Conservation (phyloP, 2,888 invertebrate species). For the Pinctada fucata region DNA sequence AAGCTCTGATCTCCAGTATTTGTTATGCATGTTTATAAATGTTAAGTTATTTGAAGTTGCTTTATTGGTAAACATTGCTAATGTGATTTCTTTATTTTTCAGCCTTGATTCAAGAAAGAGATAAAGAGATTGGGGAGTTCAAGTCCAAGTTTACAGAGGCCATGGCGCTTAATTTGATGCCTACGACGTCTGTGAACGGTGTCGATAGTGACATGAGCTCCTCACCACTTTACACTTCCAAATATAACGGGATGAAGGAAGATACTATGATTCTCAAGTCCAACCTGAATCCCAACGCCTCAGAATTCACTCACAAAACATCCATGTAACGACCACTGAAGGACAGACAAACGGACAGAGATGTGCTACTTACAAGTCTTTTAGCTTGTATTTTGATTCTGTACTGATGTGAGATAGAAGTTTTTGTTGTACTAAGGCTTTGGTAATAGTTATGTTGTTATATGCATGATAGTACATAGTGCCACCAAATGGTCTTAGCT, state of each 20-base stretch:
- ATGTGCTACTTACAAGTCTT: not conserved
- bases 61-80: too few relatives aligned
- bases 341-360: not conserved
- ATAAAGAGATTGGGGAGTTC: slow-evolving; percentile 93
- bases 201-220: slow-evolving; percentile 59
- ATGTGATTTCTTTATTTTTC: slow-evolving; percentile 58
- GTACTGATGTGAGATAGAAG: slow-evolving; percentile 25
- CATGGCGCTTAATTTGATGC: slow-evolving; percentile 88
- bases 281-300: slow-evolving; percentile 92
- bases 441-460: slow-evolving; percentile 9
- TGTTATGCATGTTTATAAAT: too few relatives aligned
- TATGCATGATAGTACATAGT: not conserved
- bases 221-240: slow-evolving; percentile 65
- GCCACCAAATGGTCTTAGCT: not conserved
- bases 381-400: slow-evolving; percentile 14
- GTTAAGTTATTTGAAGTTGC: too few relatives aligned
- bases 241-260: slow-evolving; percentile 47
- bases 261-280: slow-evolving; percentile 72
- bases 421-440: slow-evolving; percentile 21
- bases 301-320: slow-evolving; percentile 90
- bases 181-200: slow-evolving; percentile 74
- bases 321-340: slow-evolving; percentile 23
- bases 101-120: slow-evolving; percentile 90
- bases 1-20: too few relatives aligned
- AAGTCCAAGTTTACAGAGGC: slow-evolving; percentile 94